Base-by-base conservation (phyloP, 2,797 vertebrate genomes). In the Hyperoplus immaculatus region DNA sequence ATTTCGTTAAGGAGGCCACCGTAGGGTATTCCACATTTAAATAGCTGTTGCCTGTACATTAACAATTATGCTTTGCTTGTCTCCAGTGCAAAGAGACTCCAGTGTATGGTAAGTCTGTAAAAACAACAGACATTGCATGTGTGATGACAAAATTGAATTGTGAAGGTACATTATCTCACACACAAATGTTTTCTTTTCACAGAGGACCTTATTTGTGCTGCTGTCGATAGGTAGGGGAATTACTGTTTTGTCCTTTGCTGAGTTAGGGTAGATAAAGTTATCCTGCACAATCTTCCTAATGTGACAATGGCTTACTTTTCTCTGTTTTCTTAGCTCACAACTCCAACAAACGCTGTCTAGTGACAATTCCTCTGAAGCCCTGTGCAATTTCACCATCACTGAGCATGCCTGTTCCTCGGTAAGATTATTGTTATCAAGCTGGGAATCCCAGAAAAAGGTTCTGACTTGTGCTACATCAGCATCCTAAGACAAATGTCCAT, bases 141-240 rank as follows among this genome's bases (percentile, higher is more conserved):
- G 15, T 43, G 29, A 60, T 41, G 18, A 29, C 5, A 54, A 6
- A 29, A 29, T 29, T 3, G 29, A 29, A 46, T 57, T 42, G 2
- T 57, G 10, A 14, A 59, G 8, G 5, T 47, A 46, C 45, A 57
- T 9, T 57, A n/a, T 64, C 53, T 83, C 4, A 83, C 41, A 13
- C 47, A 16, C 7, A 0, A 54, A 43, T 50, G 4, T 57, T 57
- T 12, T 67, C 39, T 66, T 66, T 81, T 75, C 41, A 69, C 78
- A 88, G 83, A 88, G 63, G 8, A 14, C 14, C 72, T 65, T 64
- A 58, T 85, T 66, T 88, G 86, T 65, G 61, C 16, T 51, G 66
- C 0, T 36, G 45, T 62, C 15, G 0, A 76, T 2, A 46, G 83
- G 83, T 85, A 42, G 49, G 86, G 15, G 36, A 9, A 14, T 61